Evolutionary conservation across 37 sponge, comb jelly and placozoan species (phyloP), one percentile per base, ranked within the genome.

Genomic region (Hexactinellida sp.): DNA sequence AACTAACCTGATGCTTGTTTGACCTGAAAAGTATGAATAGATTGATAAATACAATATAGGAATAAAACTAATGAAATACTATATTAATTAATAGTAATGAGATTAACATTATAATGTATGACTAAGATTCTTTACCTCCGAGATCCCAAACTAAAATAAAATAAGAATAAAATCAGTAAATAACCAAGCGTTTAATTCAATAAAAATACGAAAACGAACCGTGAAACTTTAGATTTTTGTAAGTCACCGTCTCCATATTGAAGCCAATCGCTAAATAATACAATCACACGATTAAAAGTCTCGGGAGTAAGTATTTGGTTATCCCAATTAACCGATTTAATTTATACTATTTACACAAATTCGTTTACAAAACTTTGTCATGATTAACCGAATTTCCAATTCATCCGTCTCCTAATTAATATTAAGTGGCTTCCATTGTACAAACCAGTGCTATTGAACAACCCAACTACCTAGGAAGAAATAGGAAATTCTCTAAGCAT

Each of bases 181-280:
- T 0, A 36, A 28, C 23, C 37, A 82, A 5, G 37, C 23, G 36
- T 21, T 13, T 25, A 21, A 54, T 63, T 9, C 37, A 24, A 86
- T 0, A 63, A 37, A 30, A 39, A 36, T 19, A 55, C 3, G 1
- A 37, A 86, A 28, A 84, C 37, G 23, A 55, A 93, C 96, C 96
- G 93, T 98, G 99, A 84, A 98, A 98, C 38, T 94, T 95, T 28
- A 98, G 88, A 84, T 98, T 98, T 30, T 98, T 98, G 88, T 93
- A 98, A 7, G 94, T 95, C 30, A 98, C 99, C 35, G 94, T 92
- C 55, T 98, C 99, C 47, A 98, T 96, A 86, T 98, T 98, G 89
- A 98, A 98, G 32, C 99, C 99, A 85, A 98, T 98, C 39, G 99
- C 96, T 98, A 83, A 83, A 84, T n/a, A 85, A 52, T 38, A 82